phyloP scores from a whole-genome alignment of 2,888 invertebrate species.

The Cryptus armator region DNA sequence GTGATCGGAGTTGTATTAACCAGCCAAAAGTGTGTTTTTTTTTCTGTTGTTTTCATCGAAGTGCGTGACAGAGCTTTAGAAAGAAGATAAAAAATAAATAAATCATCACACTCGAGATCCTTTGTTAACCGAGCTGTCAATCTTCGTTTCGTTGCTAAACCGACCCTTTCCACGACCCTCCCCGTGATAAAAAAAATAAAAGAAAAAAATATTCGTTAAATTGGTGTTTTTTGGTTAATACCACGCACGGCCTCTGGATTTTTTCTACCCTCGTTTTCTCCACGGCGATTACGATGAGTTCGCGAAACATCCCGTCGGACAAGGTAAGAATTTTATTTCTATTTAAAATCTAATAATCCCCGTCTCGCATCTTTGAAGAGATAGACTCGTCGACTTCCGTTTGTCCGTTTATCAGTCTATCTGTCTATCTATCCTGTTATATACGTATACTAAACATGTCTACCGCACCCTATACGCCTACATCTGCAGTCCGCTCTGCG shows the following conservation, averaged over 20 bases:
- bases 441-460: slow-evolving; percentile 70
- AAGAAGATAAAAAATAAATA: slow-evolving; percentile 9
- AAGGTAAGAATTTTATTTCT: slow-evolving; percentile 87
- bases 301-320: slow-evolving; percentile 93
- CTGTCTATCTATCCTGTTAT: slow-evolving; percentile 1
- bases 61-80: slow-evolving; percentile 38
- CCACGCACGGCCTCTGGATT: slow-evolving; percentile 80
- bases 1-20: slow-evolving; percentile 39
- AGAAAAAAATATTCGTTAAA: slow-evolving; percentile 68
- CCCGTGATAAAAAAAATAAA: slow-evolving; percentile 12
- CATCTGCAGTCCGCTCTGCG: slow-evolving; percentile 68
- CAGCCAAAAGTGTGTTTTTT: slow-evolving; percentile 35
- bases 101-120: slow-evolving; percentile 40
- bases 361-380: background rate
- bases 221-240: slow-evolving; percentile 72
- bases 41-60: slow-evolving; percentile 50
- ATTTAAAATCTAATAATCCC: background rate
- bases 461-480: slow-evolving; percentile 75
- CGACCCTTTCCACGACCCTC: background rate
- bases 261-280: slow-evolving; percentile 65
- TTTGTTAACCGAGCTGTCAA: slow-evolving; percentile 60
- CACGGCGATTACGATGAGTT: slow-evolving; percentile 88
- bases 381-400: background rate
- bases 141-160: slow-evolving; percentile 16
- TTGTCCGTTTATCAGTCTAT: background rate